Base-by-base conservation (phyloP, 1,140 invertebrate species). In the Drosophila erecta region DNA sequence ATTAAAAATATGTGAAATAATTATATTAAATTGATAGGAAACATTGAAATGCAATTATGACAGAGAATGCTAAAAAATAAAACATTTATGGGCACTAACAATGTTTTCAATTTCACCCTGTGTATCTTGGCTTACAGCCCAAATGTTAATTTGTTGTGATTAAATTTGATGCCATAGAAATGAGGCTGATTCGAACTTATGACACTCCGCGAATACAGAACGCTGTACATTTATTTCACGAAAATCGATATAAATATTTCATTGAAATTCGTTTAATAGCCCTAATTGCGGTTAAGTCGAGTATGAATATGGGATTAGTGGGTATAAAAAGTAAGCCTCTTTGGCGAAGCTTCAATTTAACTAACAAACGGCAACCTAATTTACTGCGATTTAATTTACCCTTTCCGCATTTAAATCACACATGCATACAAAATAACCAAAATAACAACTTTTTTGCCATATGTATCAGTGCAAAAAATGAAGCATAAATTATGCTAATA, bases 91-190 rank as follows among this genome's bases (percentile, higher is more conserved):
- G 7, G 8, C n/a, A 76, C 67, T 67, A 56, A 43, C 54, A 38
- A 46, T 64, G 43, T 49, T 38, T 43, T 55, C 62, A 71, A 65
- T 22, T 38, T 4, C 17, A 38, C n/a, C n/a, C 17, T 10, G 30
- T 24, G 15, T 14, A 37, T 24, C 24, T 43, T 41, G n/a, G 38
- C 38, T 49, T 55, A 65, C n/a, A 57, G 37, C 41, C 37, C 15
- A 50, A 64, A 71, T 74, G 64, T 51, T 70, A 66, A 85, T 85
- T 77, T 65, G 27, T 33, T 41, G 10, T 72, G 57, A 84, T 80
- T 80, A 61, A 85, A 73, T 58, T 69, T 46, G 15, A 73, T 76
- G 51, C 35, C 56, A 62, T 64, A 51, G 54, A 74, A 78, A 53
- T 43, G 40, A 17, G 37, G 40, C 14, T 41, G 22, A 15, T 41